Evolutionary conservation across 92 coral and sea anemone species (phyloP).

Genomic region (Porites rus): DNA sequence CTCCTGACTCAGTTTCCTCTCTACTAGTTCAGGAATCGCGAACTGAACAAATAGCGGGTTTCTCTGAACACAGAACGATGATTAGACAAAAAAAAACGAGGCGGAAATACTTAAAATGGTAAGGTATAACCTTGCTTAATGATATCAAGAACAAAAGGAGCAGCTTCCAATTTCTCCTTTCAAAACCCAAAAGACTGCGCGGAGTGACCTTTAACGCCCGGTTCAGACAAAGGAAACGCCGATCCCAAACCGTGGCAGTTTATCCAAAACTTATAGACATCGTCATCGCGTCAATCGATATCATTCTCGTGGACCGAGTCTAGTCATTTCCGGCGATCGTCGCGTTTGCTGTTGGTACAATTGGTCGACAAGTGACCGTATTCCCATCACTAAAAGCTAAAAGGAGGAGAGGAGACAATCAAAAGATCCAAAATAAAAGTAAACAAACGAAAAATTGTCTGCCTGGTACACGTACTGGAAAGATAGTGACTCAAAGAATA

Average conservation of each 20-base stretch:
- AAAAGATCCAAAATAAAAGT: neutral
- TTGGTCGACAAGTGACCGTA: neutral
- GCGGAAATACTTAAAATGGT: constrained; percentile 27
- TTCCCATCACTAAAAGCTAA: neutral
- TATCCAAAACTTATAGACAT: neutral
- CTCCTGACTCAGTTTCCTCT: neutral
- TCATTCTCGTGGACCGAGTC: neutral
- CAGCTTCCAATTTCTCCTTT: too few species aligned
- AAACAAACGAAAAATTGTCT: neutral
- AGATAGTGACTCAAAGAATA: neutral
- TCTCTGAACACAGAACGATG: constrained; percentile 18
- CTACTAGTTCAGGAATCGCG: constrained; percentile 19
- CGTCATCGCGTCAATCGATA: neutral
- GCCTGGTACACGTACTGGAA: neutral
- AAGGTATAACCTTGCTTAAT: constrained; percentile 22
- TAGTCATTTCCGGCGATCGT: neutral
- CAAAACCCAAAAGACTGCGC: too few species aligned
- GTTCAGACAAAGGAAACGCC: too few species aligned
- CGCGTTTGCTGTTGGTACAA: neutral
- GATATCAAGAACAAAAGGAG: too few species aligned
- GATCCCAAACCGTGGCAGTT: too few species aligned
- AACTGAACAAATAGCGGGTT: constrained; percentile 4
- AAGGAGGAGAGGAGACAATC: neutral
- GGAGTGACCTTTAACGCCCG: too few species aligned
- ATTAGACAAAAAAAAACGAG: constrained; percentile 5